These are phyloP conservation scores for Eublepharis macularius DNA, from an alignment of 2,113 vertebrate genomes.

Conservation along the genomic window DNA sequence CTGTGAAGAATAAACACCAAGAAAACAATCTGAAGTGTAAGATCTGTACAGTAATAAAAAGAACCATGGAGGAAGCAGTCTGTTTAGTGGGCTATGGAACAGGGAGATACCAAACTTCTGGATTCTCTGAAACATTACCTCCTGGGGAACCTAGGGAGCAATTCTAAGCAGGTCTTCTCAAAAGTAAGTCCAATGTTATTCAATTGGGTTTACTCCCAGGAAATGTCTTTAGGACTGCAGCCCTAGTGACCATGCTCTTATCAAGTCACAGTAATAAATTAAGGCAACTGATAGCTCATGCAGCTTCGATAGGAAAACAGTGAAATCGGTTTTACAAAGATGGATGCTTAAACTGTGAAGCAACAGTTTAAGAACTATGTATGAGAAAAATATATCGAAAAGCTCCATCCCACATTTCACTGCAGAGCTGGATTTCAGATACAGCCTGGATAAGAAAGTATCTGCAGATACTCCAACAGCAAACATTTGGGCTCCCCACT, in stretches of 20 bases:
- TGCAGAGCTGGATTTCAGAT: background rate
- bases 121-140: background rate
- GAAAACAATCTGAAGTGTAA: background rate
- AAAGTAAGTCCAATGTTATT: too few relatives aligned
- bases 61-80: background rate
- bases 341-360: background rate
- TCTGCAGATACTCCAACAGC: background rate
- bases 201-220: too few relatives aligned
- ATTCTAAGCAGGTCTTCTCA: too few relatives aligned
- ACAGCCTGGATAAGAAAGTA: background rate
- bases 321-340: background rate
- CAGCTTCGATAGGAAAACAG: background rate
- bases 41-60: background rate
- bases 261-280: background rate
- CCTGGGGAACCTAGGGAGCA: background rate
- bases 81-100: background rate
- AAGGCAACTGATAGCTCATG: background rate
- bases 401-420: too few relatives aligned
- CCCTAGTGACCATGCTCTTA: background rate
- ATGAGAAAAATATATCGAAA: background rate
- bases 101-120: too few relatives aligned
- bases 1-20: background rate
- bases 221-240: too few relatives aligned
- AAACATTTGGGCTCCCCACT: background rate
- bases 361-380: background rate